These are phyloP conservation scores for Agrochola lota DNA, from an alignment of 2,888 invertebrate genomes.

Conservation along the genomic window DNA sequence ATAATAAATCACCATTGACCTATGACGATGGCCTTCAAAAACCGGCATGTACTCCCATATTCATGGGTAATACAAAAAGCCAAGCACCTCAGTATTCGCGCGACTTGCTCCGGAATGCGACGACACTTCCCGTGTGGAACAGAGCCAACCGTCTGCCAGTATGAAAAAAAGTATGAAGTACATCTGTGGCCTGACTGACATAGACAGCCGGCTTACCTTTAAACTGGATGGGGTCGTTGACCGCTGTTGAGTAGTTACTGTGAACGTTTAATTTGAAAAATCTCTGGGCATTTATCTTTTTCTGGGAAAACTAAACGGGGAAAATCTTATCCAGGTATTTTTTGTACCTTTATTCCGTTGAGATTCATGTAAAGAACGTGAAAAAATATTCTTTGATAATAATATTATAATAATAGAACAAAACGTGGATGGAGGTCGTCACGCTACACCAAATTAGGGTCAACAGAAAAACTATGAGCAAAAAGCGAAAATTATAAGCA, in stretches of 20 bases:
- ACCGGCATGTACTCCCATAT: slow-evolving; percentile 18
- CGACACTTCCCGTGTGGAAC: slow-evolving; percentile 68
- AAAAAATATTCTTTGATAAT: not conserved
- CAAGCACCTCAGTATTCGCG: slow-evolving; percentile 48
- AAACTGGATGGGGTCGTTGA: slow-evolving; percentile 51
- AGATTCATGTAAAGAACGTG: not conserved
- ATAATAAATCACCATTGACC: not conserved
- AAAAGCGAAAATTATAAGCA: slow-evolving; percentile 49
- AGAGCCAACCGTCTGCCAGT: slow-evolving; percentile 63
- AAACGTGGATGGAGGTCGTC: slow-evolving; percentile 44
- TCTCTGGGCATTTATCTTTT: not conserved
- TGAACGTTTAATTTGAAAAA: slow-evolving; percentile 13
- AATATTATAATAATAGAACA: slow-evolving; percentile 26
- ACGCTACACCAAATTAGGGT: slow-evolving; percentile 50
- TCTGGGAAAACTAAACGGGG: not conserved
- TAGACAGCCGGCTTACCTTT: slow-evolving; percentile 62
- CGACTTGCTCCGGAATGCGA: slow-evolving; percentile 62
- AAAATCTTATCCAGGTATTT: slow-evolving; percentile 4
- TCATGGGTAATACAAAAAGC: slow-evolving; percentile 24
- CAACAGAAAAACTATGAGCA: slow-evolving; percentile 44
- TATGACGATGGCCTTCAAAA: not conserved
- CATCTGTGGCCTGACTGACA: slow-evolving; percentile 53
- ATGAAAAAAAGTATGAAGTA: slow-evolving; percentile 63
- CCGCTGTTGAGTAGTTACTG: slow-evolving; percentile 31
- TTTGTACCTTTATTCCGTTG: not conserved